Conservation (phyloP, 2,797 vertebrate genomes). For the Prunella strophiata region DNA sequence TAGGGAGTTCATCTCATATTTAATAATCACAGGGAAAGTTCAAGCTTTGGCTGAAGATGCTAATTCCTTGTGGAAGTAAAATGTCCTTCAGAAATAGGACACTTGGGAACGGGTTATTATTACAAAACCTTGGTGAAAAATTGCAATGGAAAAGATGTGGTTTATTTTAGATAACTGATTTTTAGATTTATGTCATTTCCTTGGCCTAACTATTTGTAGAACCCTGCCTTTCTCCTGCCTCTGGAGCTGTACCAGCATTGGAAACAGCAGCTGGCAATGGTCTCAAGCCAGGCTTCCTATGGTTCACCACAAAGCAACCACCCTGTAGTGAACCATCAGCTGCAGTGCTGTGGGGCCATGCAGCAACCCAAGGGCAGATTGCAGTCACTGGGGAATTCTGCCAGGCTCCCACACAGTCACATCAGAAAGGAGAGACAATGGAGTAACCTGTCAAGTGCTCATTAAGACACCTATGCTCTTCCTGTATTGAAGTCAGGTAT, state of each 20-base stretch:
- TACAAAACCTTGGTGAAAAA: background rate
- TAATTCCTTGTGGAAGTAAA: background rate
- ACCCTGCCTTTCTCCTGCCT: background rate
- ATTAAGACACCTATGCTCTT: background rate
- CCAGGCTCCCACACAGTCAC: background rate
- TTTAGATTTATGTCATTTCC: background rate
- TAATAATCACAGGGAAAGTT: background rate
- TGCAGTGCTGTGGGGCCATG: background rate
- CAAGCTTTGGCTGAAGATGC: background rate
- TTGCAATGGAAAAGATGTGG: accelerated
- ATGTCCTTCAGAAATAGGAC: background rate
- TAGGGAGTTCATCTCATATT: background rate
- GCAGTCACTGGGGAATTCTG: accelerated
- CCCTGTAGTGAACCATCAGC: background rate
- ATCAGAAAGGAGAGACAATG: background rate
- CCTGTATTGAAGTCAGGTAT: background rate
- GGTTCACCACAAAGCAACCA: slow-evolving; percentile 36
- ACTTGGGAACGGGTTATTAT: background rate
- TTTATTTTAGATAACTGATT: background rate
- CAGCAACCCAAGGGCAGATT: background rate
- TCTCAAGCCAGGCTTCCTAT: slow-evolving; percentile 9
- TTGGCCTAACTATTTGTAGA: background rate
- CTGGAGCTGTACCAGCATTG: background rate
- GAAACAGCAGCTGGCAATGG: background rate
- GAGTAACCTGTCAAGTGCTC: background rate